Evolutionary conservation across 1,140 invertebrate species (phyloP), one percentile per base, ranked within the genome.

Genomic region (Calephelis nemesis): DNA sequence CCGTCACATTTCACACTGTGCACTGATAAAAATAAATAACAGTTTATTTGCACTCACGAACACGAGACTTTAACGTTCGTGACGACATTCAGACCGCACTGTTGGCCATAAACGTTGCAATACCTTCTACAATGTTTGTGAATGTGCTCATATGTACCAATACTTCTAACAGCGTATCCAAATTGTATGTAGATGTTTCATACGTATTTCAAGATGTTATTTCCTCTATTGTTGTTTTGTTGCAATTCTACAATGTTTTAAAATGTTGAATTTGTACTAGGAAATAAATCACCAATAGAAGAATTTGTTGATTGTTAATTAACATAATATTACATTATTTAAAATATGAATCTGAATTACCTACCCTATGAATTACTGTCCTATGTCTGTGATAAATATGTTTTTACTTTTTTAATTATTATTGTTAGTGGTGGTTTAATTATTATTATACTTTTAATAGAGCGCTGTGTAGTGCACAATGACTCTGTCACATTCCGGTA

Each of bases 21-120:
- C 62, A 62, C 42, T 60, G 73, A 78, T 80, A 85, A 81, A 84
- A 80, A 80, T 78, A 79, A 75, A 79, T 75, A 65, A 64, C 60
- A 52, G 58, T 72, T 65, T 74, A 67, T 71, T 74, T 74, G 60
- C 64, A 62, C 70, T 67, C 74, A 73, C 68, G 70, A 74, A 45
- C 13, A 68, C 30, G 42, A 65, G 15, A 65, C 63, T 50, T 62
- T 39, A n/a, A 62, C 10, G 47, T 40, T 62, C 48, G 60, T 67
- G 65, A 67, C 52, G 52, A 60, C 58, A 60, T 30, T 39, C 42
- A 11, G 45, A 64, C 15, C 30, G 13, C 47, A 30, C 30, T 30
- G 62, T 63, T 63, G 62, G 62, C 49, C 13, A 65, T 67, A 67
- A 67, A 67, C 65, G 42, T 60, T 60, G 39, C 39, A 60, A 40